Evolutionary conservation across 2,113 vertebrate genomes (phyloP), one percentile per base, ranked within the genome.

Genomic region (Tupaia chinensis): DNA sequence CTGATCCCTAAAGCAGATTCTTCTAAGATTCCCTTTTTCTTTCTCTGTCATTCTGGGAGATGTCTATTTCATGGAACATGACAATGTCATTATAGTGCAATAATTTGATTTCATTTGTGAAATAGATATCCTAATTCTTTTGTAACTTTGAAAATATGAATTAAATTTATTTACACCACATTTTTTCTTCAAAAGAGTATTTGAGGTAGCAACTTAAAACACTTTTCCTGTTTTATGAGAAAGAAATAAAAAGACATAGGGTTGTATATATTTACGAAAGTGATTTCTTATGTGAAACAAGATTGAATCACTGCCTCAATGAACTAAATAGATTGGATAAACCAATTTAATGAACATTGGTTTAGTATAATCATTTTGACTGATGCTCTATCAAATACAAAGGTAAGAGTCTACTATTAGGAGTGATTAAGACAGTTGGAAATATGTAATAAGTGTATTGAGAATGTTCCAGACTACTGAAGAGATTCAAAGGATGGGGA

Each of bases 101-200:
- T n/a, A 77, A 82, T 54, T 89, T 17, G 27, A 87, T 85, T 93
- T 89, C 32, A 70, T 63, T 66, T 89, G 7, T 56, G 23, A 91
- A 54, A 91, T 25, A 54, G 16, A 13, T 72, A 76, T 82, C 2
- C 5, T 66, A 84, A 25, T n/a, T 95, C 5, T 56, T 34, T 25
- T 19, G 14, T 73, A 34, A 69, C 11, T 61, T 94, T 68, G n/a
- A 84, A 84, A 88, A 78, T 63, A 94, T 54, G 53, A 81, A 93
- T 60, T 32, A 81, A 32, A 34, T 95, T n/a, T 6, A 76, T 25
- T 92, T 82, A 44, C 66, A 63, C 68, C 12, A 7, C 29, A 80
- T 7, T 25, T 73, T 25, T 89, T 76, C 32, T 84, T 87, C 60
- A 83, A 54, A 70, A 66, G 2, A 88, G 15, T 13, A 68, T 77